Conservation (phyloP, 2,113 vertebrate species). For the Monopterus albus region DNA sequence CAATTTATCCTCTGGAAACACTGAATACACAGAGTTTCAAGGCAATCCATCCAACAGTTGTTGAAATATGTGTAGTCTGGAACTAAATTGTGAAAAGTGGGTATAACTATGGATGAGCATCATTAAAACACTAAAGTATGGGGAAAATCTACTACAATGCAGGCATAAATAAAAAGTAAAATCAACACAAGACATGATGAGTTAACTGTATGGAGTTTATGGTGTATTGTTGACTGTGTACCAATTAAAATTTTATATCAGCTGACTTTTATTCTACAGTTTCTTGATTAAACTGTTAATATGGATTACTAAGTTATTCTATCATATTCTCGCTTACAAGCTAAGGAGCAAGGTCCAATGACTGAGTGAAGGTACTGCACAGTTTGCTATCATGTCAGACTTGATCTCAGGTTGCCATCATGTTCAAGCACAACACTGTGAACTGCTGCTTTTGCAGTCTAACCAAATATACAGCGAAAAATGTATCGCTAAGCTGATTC, state of each 20-base stretch:
- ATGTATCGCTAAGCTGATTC: neutral
- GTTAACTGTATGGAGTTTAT: too few relatives aligned
- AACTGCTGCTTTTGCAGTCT: neutral
- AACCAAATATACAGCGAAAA: accelerated
- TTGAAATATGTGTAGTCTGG: too few relatives aligned
- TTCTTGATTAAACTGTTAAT: neutral
- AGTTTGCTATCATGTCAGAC: neutral
- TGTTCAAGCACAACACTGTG: too few relatives aligned
- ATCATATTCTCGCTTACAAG: neutral
- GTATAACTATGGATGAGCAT: too few relatives aligned
- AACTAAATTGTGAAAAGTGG: too few relatives aligned
- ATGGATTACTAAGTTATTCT: neutral
- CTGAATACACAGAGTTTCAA: too few relatives aligned
- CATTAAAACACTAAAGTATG: too few relatives aligned
- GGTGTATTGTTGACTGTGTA: neutral
- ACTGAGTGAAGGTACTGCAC: neutral
- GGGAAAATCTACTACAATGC: too few relatives aligned
- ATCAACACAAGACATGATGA: too few relatives aligned
- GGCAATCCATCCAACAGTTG: too few relatives aligned
- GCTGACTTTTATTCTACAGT: neutral
- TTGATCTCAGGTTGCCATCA: neutral
- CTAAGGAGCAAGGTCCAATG: neutral
- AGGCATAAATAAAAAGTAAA: too few relatives aligned
- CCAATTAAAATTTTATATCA: neutral
- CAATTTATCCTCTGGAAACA: too few relatives aligned